Conservation (phyloP, 2,797 vertebrate species). For the Sebastes iracundus region DNA sequence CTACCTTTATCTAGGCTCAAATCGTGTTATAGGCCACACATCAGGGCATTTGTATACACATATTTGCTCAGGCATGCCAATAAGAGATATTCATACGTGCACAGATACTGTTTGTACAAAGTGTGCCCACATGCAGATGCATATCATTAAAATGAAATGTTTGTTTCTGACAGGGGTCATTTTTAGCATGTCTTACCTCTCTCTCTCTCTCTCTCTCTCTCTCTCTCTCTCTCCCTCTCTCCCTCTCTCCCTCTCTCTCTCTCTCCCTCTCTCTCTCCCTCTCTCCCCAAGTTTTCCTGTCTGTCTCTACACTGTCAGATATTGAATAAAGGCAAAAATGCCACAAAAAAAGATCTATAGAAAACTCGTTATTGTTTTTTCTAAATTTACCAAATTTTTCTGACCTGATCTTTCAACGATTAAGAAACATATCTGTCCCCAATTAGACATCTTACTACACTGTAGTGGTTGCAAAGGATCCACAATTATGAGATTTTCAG, state of each 20-base stretch:
- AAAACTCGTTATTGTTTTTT: background rate
- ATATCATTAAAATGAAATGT: background rate
- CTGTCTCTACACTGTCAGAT: background rate
- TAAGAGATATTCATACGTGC: background rate
- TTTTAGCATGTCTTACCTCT: background rate
- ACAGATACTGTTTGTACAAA: background rate
- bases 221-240: fast-evolving
- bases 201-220: too few species aligned
- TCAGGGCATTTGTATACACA: background rate
- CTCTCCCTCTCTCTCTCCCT: too few species aligned
- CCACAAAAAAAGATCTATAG: background rate
- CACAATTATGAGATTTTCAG: background rate
- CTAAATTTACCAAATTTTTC: background rate
- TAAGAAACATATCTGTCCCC: background rate
- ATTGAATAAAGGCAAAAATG: background rate
- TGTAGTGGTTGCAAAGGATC: background rate
- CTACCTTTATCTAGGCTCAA: conserved; percentile 1
- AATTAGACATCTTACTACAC: background rate
- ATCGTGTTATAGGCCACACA: background rate
- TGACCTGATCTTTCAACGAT: background rate
- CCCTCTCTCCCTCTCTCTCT: too few species aligned
- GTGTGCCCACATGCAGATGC: background rate
- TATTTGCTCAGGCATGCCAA: background rate
- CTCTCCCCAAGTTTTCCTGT: background rate
- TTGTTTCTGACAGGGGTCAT: background rate